These are phyloP conservation scores for Trichomycterus rosablanca DNA, from an alignment of 2,113 vertebrate species.

Conservation along the genomic window DNA sequence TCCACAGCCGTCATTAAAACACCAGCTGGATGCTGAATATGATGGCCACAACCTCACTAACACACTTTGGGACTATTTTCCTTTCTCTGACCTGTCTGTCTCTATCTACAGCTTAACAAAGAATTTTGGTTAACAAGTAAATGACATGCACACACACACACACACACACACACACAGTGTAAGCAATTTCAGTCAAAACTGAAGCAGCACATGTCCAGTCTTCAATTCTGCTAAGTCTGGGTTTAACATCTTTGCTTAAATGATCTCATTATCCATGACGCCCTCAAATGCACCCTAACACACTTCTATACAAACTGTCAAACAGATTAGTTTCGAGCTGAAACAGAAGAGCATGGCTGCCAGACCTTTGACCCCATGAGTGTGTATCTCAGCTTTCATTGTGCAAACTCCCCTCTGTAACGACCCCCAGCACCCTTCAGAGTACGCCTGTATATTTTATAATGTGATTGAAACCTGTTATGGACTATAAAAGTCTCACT, in stretches of 20 bases:
- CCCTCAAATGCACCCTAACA: slow-evolving; percentile 17
- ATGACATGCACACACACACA: no score
- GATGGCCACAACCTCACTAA: no score
- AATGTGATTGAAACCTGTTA: slow-evolving; percentile 21
- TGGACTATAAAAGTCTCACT: slow-evolving; percentile 25
- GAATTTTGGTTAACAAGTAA: no score
- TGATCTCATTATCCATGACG: no score
- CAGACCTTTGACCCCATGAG: slow-evolving; percentile 10
- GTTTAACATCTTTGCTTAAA: slow-evolving; percentile 21
- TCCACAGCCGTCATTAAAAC: no score
- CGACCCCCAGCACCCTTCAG: slow-evolving; percentile 18
- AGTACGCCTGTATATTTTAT: slow-evolving; percentile 11
- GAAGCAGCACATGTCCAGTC: slow-evolving; percentile 14
- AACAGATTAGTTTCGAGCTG: slow-evolving; percentile 19
- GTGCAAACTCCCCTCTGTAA: slow-evolving; percentile 25
- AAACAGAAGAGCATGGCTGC: slow-evolving; percentile 26
- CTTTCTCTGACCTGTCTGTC: no score
- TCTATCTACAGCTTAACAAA: no score
- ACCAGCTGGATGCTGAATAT: no score
- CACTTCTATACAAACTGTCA: slow-evolving; percentile 31
- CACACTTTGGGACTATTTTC: no score
- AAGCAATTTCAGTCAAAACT: no score
- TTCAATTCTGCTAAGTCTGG: slow-evolving; percentile 18
- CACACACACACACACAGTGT: no score
- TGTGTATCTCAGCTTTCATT: slow-evolving; percentile 23